phyloP scores from a whole-genome alignment of 2,797 vertebrate species.

The Sarcoramphus papa region DNA sequence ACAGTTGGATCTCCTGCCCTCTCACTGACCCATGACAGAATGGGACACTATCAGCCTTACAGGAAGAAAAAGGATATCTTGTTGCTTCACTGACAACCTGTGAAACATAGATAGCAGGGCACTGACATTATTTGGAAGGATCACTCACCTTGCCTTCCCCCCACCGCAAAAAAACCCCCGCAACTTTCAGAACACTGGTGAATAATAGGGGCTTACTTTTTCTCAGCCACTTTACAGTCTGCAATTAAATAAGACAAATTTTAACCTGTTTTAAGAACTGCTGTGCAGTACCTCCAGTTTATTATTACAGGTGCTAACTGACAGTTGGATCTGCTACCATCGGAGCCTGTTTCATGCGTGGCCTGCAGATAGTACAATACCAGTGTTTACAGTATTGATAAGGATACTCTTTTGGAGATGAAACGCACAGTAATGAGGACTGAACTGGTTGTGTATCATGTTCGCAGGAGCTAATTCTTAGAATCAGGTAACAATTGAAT shows the following conservation, averaged over 20 bases:
- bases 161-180: accelerated
- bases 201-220: not conserved
- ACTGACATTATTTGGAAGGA: not conserved
- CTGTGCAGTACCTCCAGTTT: not conserved
- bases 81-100: not conserved
- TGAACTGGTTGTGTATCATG: too few species aligned
- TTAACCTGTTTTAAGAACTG: not conserved
- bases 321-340: not conserved
- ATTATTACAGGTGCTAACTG: not conserved
- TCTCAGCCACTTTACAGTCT: not conserved
- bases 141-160: not conserved
- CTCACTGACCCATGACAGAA: not conserved
- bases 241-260: not conserved
- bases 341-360: not conserved
- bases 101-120: not conserved
- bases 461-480: not conserved
- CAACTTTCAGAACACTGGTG: not conserved
- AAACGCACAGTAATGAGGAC: too few species aligned
- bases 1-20: not conserved
- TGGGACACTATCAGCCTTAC: not conserved
- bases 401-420: not conserved
- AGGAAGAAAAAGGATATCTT: not conserved
- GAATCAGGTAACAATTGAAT: not conserved
- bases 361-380: not conserved
- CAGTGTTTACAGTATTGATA: not conserved